Percentiles rank a stretch among this genome's conserved stretches.
phyloP scores from a whole-genome alignment of 2,113 vertebrate genomes.

The Etheostoma cragini region DNA sequence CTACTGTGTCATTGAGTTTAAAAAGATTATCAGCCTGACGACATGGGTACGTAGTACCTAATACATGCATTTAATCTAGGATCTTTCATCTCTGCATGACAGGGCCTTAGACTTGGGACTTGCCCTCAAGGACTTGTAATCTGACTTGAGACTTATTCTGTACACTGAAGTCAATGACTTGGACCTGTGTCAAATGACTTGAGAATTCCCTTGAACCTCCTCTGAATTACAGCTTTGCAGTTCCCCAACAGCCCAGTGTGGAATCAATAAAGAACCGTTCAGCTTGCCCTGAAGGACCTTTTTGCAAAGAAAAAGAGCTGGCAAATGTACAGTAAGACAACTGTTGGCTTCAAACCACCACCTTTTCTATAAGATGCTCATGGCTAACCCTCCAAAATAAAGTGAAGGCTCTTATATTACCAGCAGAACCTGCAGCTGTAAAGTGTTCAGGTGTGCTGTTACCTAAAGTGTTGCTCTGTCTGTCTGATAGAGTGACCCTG shows the following conservation, averaged over 20 bases:
- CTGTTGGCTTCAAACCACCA: conserved; percentile 21
- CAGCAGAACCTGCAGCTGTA: background rate
- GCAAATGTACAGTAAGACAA: background rate
- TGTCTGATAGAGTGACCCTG: background rate
- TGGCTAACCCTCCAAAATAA: background rate
- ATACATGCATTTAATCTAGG: background rate
- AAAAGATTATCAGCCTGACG: background rate
- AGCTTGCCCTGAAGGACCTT: conserved; percentile 17
- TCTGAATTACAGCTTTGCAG: conserved; percentile 4
- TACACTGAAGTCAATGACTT: background rate
- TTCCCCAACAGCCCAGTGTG: conserved; percentile 9
- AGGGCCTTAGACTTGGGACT: background rate
- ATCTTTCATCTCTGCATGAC: background rate
- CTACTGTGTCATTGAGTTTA: background rate
- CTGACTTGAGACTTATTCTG: background rate
- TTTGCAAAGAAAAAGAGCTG: conserved; percentile 23
- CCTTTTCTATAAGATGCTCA: conserved; percentile 23
- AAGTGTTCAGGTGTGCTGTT: background rate
- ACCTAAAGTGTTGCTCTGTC: background rate
- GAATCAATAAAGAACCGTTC: conserved; percentile 60
- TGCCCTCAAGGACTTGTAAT: background rate
- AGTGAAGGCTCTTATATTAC: background rate
- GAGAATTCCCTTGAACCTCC: background rate
- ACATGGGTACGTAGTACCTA: background rate
- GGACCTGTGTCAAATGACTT: conserved; percentile 8